phyloP scores from a whole-genome alignment of 2,888 invertebrate genomes.

The Ectropis crepuscularia region DNA sequence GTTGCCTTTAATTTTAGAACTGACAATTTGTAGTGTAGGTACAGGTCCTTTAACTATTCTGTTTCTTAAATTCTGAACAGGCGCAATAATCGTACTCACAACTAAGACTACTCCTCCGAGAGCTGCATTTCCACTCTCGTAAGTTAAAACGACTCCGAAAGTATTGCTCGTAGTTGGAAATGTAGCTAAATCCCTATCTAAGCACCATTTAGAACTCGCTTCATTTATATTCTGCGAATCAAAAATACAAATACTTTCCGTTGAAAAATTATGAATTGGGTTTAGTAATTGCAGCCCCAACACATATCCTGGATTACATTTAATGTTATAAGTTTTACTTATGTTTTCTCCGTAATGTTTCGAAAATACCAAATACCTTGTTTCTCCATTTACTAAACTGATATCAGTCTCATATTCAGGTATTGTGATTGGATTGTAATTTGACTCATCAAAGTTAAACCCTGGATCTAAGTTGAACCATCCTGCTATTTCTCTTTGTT shows the following conservation, averaged over 20 bases:
- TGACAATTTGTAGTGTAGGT: conserved; percentile 89
- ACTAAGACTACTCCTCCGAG: conserved; percentile 93
- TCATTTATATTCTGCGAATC: conserved; percentile 89
- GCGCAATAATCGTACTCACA: conserved; percentile 89
- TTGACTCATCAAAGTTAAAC: conserved; percentile 87
- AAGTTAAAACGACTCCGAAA: conserved; percentile 91
- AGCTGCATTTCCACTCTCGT: conserved; percentile 91
- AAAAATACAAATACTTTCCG: conserved; percentile 92
- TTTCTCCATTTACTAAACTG: conserved; percentile 88
- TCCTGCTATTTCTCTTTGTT: conserved; percentile 96
- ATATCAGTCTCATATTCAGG: conserved; percentile 87
- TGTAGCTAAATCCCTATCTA: conserved; percentile 92
- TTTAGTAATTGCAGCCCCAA: conserved; percentile 95
- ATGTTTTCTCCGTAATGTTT: conserved; percentile 85
- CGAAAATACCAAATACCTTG: conserved; percentile 92
- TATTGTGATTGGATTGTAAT: conserved; percentile 89
- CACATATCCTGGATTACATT: conserved; percentile 92
- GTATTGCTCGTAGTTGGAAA: conserved; percentile 96
- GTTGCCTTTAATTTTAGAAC: conserved; percentile 92
- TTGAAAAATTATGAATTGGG: conserved; percentile 94
- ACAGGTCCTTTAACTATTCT: conserved; percentile 91
- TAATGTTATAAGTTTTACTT: conserved; percentile 85
- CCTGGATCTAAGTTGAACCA: conserved; percentile 93
- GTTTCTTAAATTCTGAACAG: conserved; percentile 89
- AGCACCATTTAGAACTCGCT: conserved; percentile 89